Conservation (phyloP, 2,888 invertebrate genomes). For the Tenthredo scrophulariae region DNA sequence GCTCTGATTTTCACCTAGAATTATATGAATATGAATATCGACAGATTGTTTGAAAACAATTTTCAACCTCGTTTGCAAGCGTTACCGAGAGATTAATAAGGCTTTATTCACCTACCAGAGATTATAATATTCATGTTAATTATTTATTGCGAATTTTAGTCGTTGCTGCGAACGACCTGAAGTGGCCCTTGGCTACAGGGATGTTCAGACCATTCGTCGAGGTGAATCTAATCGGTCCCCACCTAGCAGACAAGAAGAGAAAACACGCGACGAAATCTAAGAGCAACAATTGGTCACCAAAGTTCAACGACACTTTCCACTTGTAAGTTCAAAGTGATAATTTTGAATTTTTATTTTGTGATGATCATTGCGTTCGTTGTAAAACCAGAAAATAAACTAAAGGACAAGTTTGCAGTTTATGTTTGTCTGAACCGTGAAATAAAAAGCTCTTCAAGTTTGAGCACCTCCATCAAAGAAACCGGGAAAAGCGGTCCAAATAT, state of each 20-base stretch:
- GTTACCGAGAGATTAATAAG: not conserved
- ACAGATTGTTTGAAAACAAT: not conserved
- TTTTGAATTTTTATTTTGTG: too few relatives aligned
- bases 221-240: constrained; percentile 98
- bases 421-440: not conserved
- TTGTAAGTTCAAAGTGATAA: constrained; percentile 88
- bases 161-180: constrained; percentile 98
- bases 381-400: not conserved
- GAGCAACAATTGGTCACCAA: constrained; percentile 99
- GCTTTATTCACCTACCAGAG: not conserved
- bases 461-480: not conserved
- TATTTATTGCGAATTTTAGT: constrained; percentile 81
- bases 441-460: not conserved
- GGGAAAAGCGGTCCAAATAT: not conserved
- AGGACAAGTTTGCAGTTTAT: not conserved
- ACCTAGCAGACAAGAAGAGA: constrained; percentile 97
- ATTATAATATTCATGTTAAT: not conserved
- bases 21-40: not conserved
- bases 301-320: constrained; percentile 99
- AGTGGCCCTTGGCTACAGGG: constrained; percentile 97
- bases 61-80: not conserved
- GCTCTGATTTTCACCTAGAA: not conserved
- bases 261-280: constrained; percentile 99
- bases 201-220: constrained; percentile 99
- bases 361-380: not conserved